Evolutionary conservation across 2,113 vertebrate genomes (phyloP).

Genomic region (Calyptomena viridis): DNA sequence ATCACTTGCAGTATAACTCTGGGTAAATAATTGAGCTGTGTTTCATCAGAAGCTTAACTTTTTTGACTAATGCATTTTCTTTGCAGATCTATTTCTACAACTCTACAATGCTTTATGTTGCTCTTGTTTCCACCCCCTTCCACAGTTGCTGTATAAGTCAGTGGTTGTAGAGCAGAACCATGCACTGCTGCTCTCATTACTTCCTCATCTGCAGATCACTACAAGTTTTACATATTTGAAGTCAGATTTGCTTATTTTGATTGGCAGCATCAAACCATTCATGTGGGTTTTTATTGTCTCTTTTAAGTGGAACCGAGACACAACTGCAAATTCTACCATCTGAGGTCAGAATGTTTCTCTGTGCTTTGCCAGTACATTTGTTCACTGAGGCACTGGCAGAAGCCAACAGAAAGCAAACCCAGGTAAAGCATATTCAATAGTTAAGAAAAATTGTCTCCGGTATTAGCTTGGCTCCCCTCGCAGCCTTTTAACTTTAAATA

Average conservation of each 20-base stretch:
- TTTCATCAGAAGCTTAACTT: neutral
- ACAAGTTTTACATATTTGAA: neutral
- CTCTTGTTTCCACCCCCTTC: neutral
- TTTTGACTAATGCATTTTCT: neutral
- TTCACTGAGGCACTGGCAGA: neutral
- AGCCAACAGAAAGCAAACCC: neutral
- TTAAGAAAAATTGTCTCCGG: neutral
- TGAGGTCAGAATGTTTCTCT: neutral
- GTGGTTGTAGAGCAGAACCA: neutral
- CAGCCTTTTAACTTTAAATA: neutral
- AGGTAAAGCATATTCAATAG: neutral
- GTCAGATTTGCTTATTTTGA: neutral
- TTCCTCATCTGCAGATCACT: neutral
- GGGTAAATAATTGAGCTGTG: neutral
- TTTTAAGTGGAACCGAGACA: neutral
- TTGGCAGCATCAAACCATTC: neutral
- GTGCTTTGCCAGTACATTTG: neutral
- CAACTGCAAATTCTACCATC: neutral
- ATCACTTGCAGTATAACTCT: neutral
- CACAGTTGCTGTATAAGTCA: neutral
- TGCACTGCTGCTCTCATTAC: neutral
- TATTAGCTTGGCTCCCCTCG: neutral
- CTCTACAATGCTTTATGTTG: neutral
- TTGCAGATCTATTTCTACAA: neutral
- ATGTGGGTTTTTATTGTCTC: neutral